These are phyloP conservation scores for Macaria notata DNA, from an alignment of 2,888 invertebrate species.

Conservation along the genomic window DNA sequence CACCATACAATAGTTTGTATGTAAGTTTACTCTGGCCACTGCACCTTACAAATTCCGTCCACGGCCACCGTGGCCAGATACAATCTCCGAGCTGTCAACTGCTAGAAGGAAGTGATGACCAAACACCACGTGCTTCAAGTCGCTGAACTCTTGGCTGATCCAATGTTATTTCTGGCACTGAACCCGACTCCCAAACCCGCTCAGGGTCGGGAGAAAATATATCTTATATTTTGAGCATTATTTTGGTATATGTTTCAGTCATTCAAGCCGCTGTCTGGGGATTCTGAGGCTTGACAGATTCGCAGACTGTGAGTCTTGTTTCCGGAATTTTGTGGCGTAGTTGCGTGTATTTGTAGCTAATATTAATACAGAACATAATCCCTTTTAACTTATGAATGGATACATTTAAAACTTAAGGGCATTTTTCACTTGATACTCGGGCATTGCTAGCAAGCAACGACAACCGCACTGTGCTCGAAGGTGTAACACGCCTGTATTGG, in stretches of 20 bases:
- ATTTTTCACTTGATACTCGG: no score
- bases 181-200: conserved; percentile 34
- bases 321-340: no score
- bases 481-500: no score
- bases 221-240: conserved; percentile 10
- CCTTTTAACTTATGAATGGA: no score
- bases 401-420: no score
- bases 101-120: conserved; percentile 23
- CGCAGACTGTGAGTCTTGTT: background rate
- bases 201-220: conserved; percentile 40
- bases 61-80: conserved; percentile 26
- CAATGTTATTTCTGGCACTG: conserved; percentile 55
- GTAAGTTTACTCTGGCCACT: no score
- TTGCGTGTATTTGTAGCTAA: background rate
- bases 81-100: conserved; percentile 26
- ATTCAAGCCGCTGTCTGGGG: conserved; percentile 11
- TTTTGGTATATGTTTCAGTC: conserved; percentile 17
- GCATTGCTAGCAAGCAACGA: no score
- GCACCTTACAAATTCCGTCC: conserved; percentile 21
- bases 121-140: conserved; percentile 30
- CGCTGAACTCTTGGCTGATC: conserved; percentile 40
- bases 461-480: no score
- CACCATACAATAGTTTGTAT: no score
- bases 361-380: background rate
- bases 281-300: conserved; percentile 2